phyloP scores from a whole-genome alignment of 1,140 invertebrate genomes.

The Drosophila mayri region DNA sequence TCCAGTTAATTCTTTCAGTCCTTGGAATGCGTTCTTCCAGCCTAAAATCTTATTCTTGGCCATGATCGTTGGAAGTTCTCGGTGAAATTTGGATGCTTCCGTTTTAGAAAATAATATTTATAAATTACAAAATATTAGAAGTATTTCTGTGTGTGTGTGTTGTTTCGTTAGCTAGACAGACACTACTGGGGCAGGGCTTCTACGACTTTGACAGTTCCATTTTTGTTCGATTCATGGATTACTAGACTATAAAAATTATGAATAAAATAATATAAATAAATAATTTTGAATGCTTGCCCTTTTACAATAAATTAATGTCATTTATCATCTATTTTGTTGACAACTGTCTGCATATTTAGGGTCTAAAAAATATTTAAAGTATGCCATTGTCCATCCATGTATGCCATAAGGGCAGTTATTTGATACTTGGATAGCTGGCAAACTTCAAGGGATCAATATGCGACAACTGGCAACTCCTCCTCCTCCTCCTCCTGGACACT shows the following conservation, averaged over 20 bases:
- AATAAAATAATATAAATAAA: background rate
- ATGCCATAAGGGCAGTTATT: background rate
- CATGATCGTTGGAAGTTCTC: background rate
- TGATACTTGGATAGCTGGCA: constrained; percentile 11
- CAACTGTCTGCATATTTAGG: constrained; percentile 6
- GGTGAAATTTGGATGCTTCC: background rate
- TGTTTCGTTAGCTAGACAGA: background rate
- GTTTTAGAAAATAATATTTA: background rate
- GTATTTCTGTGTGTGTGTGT: background rate
- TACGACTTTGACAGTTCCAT: background rate
- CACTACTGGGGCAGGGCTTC: constrained; percentile 1
- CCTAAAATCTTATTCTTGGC: background rate
- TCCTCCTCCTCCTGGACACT: constrained; percentile 2
- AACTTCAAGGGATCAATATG: constrained; percentile 15
- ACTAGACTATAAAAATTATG: background rate
- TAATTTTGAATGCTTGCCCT: too few species aligned
- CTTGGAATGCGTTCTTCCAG: background rate
- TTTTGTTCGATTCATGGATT: background rate
- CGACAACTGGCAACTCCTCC: background rate
- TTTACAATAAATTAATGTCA: too few species aligned
- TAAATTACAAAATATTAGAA: background rate
- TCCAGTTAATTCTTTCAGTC: background rate
- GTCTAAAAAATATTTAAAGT: background rate
- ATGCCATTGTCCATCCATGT: constrained; percentile 9
- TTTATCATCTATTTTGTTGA: background rate